Evolutionary conservation across 2,797 vertebrate genomes (phyloP).

Genomic region (Rhinophrynus dorsalis): DNA sequence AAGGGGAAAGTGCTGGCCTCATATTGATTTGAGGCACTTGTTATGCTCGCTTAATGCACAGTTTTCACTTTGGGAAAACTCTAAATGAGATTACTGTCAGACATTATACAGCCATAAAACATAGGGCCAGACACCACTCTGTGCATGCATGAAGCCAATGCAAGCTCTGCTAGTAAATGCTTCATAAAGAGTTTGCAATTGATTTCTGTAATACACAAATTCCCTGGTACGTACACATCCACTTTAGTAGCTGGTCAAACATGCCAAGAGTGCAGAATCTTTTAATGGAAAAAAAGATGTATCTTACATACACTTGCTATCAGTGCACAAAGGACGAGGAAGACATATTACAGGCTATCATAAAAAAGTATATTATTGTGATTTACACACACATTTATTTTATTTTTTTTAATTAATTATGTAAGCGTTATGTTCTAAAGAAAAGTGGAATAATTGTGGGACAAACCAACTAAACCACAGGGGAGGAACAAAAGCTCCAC

Average conservation of each 20-base stretch:
- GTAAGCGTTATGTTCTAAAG: too few relatives aligned
- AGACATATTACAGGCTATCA: too few relatives aligned
- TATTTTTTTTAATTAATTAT: too few relatives aligned
- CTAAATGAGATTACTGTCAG: slow-evolving; percentile 62
- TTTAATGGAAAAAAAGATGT: background rate
- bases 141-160: slow-evolving; percentile 50
- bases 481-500: too few relatives aligned
- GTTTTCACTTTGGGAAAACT: slow-evolving; percentile 65
- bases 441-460: too few relatives aligned
- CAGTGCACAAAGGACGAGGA: background rate
- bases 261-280: background rate
- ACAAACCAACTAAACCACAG: too few relatives aligned
- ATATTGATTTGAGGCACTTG: slow-evolving; percentile 61
- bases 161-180: slow-evolving; percentile 51
- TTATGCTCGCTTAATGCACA: slow-evolving; percentile 58
- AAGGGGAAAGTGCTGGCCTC: slow-evolving; percentile 40
- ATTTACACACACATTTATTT: too few relatives aligned
- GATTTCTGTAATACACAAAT: slow-evolving; percentile 52
- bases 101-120: slow-evolving; percentile 62
- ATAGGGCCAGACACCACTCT: slow-evolving; percentile 51
- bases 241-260: background rate
- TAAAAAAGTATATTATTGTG: too few relatives aligned
- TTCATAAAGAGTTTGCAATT: slow-evolving; percentile 24
- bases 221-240: slow-evolving; percentile 34
- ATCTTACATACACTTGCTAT: background rate